Base-by-base conservation (phyloP, 2,797 vertebrate genomes). In the Pristis pectinata region DNA sequence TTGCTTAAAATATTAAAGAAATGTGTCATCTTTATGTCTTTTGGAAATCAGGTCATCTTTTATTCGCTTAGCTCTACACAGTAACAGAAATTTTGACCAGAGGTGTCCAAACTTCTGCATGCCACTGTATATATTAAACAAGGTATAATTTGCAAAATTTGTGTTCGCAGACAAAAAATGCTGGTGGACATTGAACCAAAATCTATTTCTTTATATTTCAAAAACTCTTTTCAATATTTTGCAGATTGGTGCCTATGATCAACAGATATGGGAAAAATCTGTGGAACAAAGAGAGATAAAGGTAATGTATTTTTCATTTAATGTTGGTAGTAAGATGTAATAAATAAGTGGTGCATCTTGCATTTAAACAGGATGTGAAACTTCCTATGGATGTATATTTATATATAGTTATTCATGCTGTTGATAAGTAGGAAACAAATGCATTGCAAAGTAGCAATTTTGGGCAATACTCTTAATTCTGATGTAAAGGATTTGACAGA, bases 221-320 rank as follows among this genome's bases (percentile, higher is more conserved):
- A 56, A 94, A 94, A 94, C 44, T 74, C 3, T 44, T 94, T 95
- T 92, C 74, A 59, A 95, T 94, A 83, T 95, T 93, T 95, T 96
- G 91, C 96, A 99, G 99, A 99, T 99, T 95, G 99, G 99, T 94
- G 99, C 99, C 61, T 99, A 99, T 95, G 99, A 99, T 97, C 99
- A 99, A 96, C 99, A 99, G 97, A 99, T 99, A 98, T 99, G 99
- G 99, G 99, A 99, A 97, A 99, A 99, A 97, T 99, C 99, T 85
- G 99, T 99, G 97, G 99, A 99, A 95, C 99, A 99, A 97, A 97
- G 98, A 98, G 99, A 99, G 97, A 99, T 99, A 96, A 99, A 99
- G 99, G 99, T 99, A 97, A 96, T 10, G 91, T 70, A 94, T 30
- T 0, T 93, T n/a, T 10, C n/a, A 95, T 95, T 95, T 82, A 93